Conservation (phyloP, 1,140 invertebrate genomes). For the Drosophila baimaii region DNA sequence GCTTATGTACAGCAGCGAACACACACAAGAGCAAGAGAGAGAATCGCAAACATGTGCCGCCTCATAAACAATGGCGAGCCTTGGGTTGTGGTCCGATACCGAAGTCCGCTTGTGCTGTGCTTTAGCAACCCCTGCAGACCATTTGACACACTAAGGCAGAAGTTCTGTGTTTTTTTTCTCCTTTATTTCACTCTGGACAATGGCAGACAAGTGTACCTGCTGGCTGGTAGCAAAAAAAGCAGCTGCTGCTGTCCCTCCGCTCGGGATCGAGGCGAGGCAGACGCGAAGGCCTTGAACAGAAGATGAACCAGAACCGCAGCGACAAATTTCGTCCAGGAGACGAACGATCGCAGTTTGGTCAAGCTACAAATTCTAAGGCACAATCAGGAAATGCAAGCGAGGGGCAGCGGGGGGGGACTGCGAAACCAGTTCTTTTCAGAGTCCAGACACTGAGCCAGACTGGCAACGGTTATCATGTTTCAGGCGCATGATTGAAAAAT, state of each 20-base stretch:
- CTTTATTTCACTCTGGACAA: slow-evolving; percentile 44
- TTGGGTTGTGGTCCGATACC: slow-evolving; percentile 10
- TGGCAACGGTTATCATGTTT: slow-evolving; percentile 76
- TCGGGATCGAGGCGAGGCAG: slow-evolving; percentile 14
- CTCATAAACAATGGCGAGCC: slow-evolving; percentile 64
- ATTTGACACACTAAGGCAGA: slow-evolving; percentile 75
- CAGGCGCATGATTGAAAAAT: slow-evolving; percentile 78
- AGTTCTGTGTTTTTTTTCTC: slow-evolving; percentile 11
- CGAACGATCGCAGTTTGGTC: slow-evolving; percentile 47
- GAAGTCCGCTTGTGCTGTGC: slow-evolving; percentile 27
- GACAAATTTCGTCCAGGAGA: slow-evolving; percentile 69
- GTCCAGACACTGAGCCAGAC: slow-evolving; percentile 25
- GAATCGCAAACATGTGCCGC: slow-evolving; percentile 70
- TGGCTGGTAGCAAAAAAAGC: slow-evolving; percentile 32
- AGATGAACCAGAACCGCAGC: slow-evolving; percentile 57
- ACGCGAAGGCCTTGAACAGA: slow-evolving; percentile 67
- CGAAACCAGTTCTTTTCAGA: slow-evolving; percentile 61
- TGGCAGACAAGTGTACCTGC: slow-evolving; percentile 79
- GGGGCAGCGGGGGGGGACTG: not conserved
- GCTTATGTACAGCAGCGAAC: slow-evolving; percentile 45
- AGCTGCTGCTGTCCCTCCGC: slow-evolving; percentile 62
- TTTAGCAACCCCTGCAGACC: slow-evolving; percentile 68
- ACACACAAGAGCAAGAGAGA: slow-evolving; percentile 16
- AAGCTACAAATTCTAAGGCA: slow-evolving; percentile 70
- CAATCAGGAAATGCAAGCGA: slow-evolving; percentile 76